Conservation (phyloP, 2,113 vertebrate species). For the Ammodytes dubius region DNA sequence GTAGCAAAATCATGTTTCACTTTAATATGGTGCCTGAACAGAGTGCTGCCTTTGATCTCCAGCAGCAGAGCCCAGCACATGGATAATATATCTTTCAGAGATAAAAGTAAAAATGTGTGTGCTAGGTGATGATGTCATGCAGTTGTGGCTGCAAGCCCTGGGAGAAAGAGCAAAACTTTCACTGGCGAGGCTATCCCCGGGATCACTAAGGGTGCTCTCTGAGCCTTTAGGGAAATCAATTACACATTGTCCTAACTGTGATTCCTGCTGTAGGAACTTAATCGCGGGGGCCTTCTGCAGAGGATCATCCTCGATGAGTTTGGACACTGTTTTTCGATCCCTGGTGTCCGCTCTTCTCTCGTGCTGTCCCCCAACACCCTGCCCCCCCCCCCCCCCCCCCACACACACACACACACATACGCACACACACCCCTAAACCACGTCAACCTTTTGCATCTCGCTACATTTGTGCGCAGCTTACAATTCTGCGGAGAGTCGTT, state of each 20-base stretch:
- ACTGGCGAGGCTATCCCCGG: slow-evolving; percentile 73
- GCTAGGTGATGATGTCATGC: slow-evolving; percentile 85
- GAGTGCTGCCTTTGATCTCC: slow-evolving; percentile 84
- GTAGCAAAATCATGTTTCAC: slow-evolving; percentile 85
- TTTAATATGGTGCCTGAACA: slow-evolving; percentile 83
- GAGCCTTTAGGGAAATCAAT: slow-evolving; percentile 84
- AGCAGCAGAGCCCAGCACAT: slow-evolving; percentile 77
- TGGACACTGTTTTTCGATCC: slow-evolving; percentile 89
- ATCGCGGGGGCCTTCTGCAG: slow-evolving; percentile 80
- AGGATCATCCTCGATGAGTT: slow-evolving; percentile 88
- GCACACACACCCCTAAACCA: slow-evolving; percentile 46
- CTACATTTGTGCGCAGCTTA: slow-evolving; percentile 95
- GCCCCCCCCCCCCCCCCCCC: slow-evolving; percentile 55
- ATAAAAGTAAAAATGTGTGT: slow-evolving; percentile 89
- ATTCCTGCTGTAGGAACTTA: slow-evolving; percentile 74
- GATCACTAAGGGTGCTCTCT: slow-evolving; percentile 76
- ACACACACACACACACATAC: neutral
- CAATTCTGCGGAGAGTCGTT: slow-evolving; percentile 95
- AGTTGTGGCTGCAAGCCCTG: slow-evolving; percentile 73
- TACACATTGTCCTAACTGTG: slow-evolving; percentile 79
- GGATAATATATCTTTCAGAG: slow-evolving; percentile 87
- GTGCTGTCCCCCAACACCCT: slow-evolving; percentile 35
- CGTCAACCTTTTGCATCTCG: slow-evolving; percentile 86
- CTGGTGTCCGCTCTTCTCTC: slow-evolving; percentile 74
- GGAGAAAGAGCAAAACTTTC: slow-evolving; percentile 80